phyloP scores from a whole-genome alignment of 2,113 vertebrate genomes.

The Laticauda laticaudata region DNA sequence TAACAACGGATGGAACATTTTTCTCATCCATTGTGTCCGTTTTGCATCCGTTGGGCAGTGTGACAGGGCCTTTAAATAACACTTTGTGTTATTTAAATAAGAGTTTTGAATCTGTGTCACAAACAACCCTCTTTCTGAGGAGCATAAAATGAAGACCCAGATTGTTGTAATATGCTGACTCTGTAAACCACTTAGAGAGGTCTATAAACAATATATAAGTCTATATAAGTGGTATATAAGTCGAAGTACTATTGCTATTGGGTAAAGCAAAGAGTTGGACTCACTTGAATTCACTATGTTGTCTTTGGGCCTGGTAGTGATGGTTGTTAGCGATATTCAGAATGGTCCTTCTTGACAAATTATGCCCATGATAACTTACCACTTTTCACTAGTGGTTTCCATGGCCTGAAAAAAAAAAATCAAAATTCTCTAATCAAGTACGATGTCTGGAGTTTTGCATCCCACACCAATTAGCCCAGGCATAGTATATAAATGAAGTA shows the following conservation, averaged over 20 bases:
- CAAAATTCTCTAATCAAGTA: not conserved
- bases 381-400: not conserved
- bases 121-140: not conserved
- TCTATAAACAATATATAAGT: no score
- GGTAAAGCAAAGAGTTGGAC: not conserved
- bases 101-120: not conserved
- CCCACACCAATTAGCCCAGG: not conserved
- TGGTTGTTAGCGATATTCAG: not conserved
- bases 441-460: not conserved
- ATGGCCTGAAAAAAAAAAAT: not conserved
- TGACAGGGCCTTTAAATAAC: not conserved
- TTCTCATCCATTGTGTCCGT: no score
- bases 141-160: no score
- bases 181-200: no score
- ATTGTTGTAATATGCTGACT: no score
- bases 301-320: not conserved
- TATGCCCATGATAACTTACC: not conserved
- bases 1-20: no score
- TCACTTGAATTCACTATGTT: not conserved
- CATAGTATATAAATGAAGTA: not conserved
- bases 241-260: not conserved
- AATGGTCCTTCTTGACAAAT: not conserved
- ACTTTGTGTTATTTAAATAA: not conserved
- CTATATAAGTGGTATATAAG: no score
- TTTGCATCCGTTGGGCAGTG: no score